phyloP scores from a whole-genome alignment of 2,888 invertebrate genomes.

The Acronicta leporina region DNA sequence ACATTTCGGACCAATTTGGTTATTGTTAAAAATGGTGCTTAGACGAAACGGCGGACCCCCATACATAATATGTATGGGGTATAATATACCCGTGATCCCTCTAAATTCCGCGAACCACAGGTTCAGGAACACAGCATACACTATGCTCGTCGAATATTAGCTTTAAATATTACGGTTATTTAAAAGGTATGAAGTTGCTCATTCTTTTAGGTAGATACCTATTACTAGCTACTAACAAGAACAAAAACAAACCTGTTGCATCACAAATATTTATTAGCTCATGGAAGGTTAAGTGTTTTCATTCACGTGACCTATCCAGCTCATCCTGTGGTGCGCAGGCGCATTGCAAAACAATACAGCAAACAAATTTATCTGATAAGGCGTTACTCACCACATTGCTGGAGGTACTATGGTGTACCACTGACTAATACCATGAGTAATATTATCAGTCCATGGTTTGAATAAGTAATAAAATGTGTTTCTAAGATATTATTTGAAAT shows the following conservation, averaged over 20 bases:
- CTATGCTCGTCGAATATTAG: too few relatives aligned
- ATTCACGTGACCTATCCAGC: constrained; percentile 22
- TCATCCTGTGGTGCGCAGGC: constrained; percentile 38
- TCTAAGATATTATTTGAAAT: too few relatives aligned
- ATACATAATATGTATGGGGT: too few relatives aligned
- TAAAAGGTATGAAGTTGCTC: too few relatives aligned
- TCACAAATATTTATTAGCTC: not conserved
- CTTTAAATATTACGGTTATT: too few relatives aligned
- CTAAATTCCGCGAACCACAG: too few relatives aligned
- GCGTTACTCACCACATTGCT: constrained; percentile 61
- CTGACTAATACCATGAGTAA: constrained; percentile 62
- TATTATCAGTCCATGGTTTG: constrained; percentile 26
- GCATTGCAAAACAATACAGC: constrained; percentile 62
- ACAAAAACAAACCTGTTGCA: constrained; percentile 1
- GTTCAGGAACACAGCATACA: too few relatives aligned
- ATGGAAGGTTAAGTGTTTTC: not conserved
- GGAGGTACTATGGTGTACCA: constrained; percentile 24
- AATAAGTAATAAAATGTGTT: constrained; percentile 15
- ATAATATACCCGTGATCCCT: too few relatives aligned
- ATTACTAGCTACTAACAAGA: not conserved
- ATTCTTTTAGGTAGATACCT: not conserved
- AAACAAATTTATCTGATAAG: constrained; percentile 72
- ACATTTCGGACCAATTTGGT: too few relatives aligned
- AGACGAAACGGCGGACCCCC: too few relatives aligned
- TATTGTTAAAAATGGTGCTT: too few relatives aligned